A percentile compares a stretch with the other conserved stretches of the same genome.
phyloP scores from a whole-genome alignment of 2,113 vertebrate species.

The Pogona vitticeps region DNA sequence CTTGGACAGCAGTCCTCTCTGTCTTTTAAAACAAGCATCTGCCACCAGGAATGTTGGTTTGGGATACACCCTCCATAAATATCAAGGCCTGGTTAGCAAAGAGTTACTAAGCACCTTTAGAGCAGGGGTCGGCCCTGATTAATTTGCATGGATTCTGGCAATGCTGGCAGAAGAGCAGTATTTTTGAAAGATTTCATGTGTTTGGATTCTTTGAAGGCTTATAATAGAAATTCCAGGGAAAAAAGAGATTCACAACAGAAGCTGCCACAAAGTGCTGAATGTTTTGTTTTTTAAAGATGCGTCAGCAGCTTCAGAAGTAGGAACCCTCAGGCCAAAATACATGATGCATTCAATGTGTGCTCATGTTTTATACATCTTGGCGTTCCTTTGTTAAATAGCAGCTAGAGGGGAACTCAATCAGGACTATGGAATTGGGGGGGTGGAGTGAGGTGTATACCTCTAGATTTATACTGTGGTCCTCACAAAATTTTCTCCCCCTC shows the following conservation, averaged over 20 bases:
- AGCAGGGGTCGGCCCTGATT: background rate
- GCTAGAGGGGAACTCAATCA: background rate
- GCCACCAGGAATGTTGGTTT: constrained; percentile 6
- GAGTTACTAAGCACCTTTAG: constrained; percentile 27
- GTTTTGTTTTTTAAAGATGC: background rate
- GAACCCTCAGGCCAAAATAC: background rate
- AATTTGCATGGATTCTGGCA: background rate
- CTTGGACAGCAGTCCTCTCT: background rate
- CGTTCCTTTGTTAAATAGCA: background rate
- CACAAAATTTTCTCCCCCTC: background rate
- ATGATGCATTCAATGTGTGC: background rate
- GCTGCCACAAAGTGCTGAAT: accelerated
- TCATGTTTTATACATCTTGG: background rate
- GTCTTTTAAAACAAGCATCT: background rate
- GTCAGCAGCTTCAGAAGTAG: background rate
- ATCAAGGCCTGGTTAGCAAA: constrained; percentile 20
- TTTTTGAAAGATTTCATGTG: background rate
- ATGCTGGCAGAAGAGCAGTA: background rate
- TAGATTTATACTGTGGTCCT: background rate
- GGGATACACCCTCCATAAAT: constrained; percentile 4
- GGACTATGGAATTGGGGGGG: background rate
- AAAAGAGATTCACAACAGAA: background rate
- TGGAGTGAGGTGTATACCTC: background rate
- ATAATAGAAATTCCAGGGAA: background rate
- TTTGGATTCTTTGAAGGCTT: background rate